These are phyloP conservation scores for Murina feae DNA, from an alignment of 2,113 vertebrate genomes.

Conservation along the genomic window DNA sequence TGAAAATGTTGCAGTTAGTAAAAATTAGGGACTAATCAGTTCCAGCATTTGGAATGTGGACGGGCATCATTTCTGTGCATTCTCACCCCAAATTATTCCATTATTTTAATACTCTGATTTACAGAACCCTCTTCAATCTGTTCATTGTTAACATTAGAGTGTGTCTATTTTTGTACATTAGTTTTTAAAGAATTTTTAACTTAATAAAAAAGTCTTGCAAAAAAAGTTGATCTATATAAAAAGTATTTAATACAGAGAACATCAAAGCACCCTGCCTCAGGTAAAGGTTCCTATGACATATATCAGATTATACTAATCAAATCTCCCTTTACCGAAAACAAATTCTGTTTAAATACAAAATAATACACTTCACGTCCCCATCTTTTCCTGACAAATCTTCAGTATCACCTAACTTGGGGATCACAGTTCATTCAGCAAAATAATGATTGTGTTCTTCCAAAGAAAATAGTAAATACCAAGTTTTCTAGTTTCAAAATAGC, in stretches of 20 bases:
- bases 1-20: neutral
- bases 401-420: neutral
- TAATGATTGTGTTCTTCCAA: neutral
- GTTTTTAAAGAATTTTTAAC: conserved; percentile 1
- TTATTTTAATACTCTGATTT: neutral
- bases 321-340: conserved; percentile 8
- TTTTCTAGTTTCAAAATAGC: conserved; percentile 49
- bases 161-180: neutral
- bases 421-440: neutral
- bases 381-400: neutral
- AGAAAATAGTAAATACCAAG: neutral
- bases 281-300: conserved; percentile 13
- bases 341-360: conserved; percentile 33
- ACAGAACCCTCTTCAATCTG: neutral
- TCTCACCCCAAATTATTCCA: neutral
- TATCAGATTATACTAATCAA: neutral
- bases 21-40: neutral
- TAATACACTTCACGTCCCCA: neutral
- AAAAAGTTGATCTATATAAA: conserved; percentile 37
- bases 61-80: neutral
- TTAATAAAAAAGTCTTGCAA: neutral
- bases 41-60: neutral
- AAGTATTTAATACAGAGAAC: conserved; percentile 57
- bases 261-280: conserved; percentile 40
- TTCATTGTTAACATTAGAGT: neutral